phyloP scores from a whole-genome alignment of 2,797 vertebrate genomes.

The Phrynocephalus forsythii region DNA sequence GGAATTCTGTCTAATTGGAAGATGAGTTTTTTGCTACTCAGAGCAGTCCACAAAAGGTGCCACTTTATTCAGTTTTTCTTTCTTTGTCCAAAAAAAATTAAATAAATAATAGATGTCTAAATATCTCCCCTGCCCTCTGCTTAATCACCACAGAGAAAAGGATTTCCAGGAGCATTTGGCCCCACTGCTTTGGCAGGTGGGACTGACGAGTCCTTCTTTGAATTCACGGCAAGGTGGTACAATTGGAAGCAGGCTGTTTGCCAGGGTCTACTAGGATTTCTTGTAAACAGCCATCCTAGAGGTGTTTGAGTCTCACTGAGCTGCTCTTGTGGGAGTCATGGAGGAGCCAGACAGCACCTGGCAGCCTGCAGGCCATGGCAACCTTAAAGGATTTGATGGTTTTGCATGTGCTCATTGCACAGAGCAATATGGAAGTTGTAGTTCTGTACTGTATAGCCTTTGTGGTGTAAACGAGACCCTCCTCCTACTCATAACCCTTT shows the following conservation, averaged over 20 bases:
- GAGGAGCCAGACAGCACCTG: neutral
- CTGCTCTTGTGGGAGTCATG: neutral
- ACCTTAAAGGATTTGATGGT: neutral
- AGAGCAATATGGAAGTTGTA: neutral
- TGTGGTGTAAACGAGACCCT: neutral
- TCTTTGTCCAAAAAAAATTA: neutral
- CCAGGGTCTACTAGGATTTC: neutral
- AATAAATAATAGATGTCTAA: neutral
- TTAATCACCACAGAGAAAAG: neutral
- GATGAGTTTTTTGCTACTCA: neutral
- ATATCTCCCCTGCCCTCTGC: no score
- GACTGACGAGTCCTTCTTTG: no score
- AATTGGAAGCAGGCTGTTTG: neutral
- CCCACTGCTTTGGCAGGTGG: no score
- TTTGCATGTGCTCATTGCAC: neutral
- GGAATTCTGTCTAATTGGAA: neutral
- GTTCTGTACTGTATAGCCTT: neutral
- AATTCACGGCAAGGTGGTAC: neutral
- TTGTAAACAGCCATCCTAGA: neutral
- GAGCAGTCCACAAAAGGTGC: neutral
- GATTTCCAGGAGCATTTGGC: neutral
- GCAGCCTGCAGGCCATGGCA: neutral
- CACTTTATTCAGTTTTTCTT: neutral
- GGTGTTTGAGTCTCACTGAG: neutral
- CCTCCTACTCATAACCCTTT: no score